A percentile compares a stretch with the other conserved stretches of the same genome.
These are phyloP conservation scores for Semaprochilodus insignis DNA, from an alignment of 2,797 vertebrate species.

Conservation along the genomic window DNA sequence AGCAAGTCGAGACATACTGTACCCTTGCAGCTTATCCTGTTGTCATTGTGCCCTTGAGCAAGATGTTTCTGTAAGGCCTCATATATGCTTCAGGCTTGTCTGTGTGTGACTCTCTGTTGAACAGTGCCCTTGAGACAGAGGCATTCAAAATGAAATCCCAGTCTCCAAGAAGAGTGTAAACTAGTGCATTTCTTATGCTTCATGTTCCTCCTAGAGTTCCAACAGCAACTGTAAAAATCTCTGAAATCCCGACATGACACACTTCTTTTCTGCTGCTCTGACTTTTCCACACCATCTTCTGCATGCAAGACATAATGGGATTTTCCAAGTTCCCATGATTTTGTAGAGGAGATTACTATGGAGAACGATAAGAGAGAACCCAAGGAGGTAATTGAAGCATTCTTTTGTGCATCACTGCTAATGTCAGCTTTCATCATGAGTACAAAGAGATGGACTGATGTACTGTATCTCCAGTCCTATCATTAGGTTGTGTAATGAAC, in stretches of 20 bases:
- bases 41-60: conserved; percentile 13
- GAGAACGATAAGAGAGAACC: neutral
- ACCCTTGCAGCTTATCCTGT: neutral
- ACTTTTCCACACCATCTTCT: neutral
- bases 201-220: neutral
- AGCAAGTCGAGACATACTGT: neutral
- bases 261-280: neutral
- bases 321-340: conserved; percentile 4
- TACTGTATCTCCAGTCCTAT: conserved; percentile 13
- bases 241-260: neutral
- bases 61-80: conserved; percentile 9
- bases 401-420: conserved; percentile 1
- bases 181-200: neutral
- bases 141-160: neutral
- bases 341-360: conserved; percentile 7
- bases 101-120: neutral
- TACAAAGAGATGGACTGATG: conserved; percentile 19
- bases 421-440: conserved; percentile 30
- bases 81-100: conserved; percentile 20
- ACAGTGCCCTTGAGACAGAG: neutral
- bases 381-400: neutral
- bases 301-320: neutral
- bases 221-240: neutral
- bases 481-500: conserved; percentile 10
- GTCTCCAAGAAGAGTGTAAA: neutral